These are phyloP conservation scores for Drosophila parvula DNA, from an alignment of 1,140 invertebrate species.

Conservation along the genomic window DNA sequence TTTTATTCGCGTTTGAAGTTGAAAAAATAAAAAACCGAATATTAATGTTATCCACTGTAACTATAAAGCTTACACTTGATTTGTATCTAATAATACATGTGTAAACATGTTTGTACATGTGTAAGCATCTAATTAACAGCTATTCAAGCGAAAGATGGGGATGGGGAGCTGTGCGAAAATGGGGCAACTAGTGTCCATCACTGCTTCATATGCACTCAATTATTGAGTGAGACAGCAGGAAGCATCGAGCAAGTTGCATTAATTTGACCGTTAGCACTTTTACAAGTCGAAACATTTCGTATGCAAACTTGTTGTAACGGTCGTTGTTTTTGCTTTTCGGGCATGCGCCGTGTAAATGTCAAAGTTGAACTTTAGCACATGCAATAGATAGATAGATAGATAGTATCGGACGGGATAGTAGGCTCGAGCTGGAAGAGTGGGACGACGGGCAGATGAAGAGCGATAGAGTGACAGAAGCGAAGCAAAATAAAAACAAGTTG, in stretches of 20 bases:
- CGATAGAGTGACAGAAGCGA: constrained; percentile 7
- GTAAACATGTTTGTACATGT: no score
- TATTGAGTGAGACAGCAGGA: constrained; percentile 17
- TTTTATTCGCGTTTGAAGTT: no score
- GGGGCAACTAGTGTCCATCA: constrained; percentile 24
- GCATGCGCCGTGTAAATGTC: constrained; percentile 59
- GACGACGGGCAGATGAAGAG: background rate
- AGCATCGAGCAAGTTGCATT: constrained; percentile 7
- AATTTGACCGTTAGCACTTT: constrained; percentile 1
- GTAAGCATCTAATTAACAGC: background rate
- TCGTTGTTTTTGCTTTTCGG: background rate
- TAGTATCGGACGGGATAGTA: background rate
- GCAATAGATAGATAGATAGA: constrained; percentile 12
- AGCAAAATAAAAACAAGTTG: constrained; percentile 30
- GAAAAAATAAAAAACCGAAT: no score
- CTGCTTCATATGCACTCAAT: constrained; percentile 8
- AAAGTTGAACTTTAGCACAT: constrained; percentile 65
- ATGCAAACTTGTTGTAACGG: constrained; percentile 3
- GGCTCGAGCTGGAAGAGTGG: background rate
- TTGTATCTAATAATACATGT: no score
- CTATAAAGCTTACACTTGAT: no score
- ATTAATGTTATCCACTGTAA: no score
- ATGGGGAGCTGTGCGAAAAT: background rate
- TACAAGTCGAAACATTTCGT: background rate
- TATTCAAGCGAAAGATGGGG: background rate